Base-by-base conservation (phyloP, 2,888 invertebrate genomes). In the Rhyacophila evoluta region DNA sequence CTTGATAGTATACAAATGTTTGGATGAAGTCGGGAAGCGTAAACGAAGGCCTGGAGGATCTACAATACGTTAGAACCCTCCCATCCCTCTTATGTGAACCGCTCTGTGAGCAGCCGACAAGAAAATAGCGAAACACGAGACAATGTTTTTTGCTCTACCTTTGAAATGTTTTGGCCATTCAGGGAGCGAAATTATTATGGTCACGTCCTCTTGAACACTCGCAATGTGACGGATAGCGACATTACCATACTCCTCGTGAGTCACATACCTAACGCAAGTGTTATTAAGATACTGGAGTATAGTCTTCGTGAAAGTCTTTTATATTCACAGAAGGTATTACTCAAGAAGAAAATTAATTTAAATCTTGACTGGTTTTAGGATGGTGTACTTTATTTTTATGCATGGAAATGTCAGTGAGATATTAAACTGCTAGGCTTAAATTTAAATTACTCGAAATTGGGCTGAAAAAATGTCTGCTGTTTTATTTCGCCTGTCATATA, bases 41-140 rank as follows among this genome's bases (percentile, higher is more conserved):
- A 55, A 55, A 1, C 55, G 55, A 2, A 19, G 15, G 0, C 1
- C 8, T 2, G 19, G 55, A 8, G 19, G 19, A 1, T n/a, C n/a
- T n/a, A n/a, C n/a, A n/a, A n/a, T 33, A 33, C 29, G 29, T 33
- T 33, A 6, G 6, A 4, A 4, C 29, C 29, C 25, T 15, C 25
- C 55, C 15, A 6, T 10, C 25, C 55, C 15, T 10, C 55, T 19
- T 19, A 15, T 19, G 1, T 10, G 55, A 19, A 19, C 6, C 5
- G 55, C 3, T 10, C 19, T 19, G 39, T 70, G 70, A 70, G 70
- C 75, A 39, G 75, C 70, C 12, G 70, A 41, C 71, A 41, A 55
- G 69, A 76, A 76, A 76, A 76, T 76, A 71, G 71, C 76, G 71
- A 36, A 75, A 55, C 71, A 76, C 41, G 71, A 70, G 71, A 75